Conservation (phyloP, 37 sponge, comb jelly and placozoan genomes). For the Tethya wilhelma region DNA sequence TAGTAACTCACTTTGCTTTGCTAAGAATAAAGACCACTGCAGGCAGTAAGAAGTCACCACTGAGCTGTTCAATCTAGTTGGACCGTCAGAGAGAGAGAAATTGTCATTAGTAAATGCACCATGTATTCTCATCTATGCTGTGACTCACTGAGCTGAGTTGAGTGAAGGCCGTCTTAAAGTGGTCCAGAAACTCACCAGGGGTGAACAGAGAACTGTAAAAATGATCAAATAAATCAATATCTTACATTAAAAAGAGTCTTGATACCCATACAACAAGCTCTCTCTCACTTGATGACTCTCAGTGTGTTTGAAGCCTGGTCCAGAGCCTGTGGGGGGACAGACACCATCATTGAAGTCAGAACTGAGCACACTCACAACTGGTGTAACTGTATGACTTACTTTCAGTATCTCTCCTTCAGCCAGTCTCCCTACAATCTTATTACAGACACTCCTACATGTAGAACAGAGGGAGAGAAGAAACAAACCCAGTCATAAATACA, state of each 20-base stretch:
- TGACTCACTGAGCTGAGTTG: conserved; percentile 45
- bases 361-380: neutral
- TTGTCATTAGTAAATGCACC: neutral
- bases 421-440: conserved; percentile 6
- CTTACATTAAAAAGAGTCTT: neutral
- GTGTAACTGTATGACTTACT: neutral
- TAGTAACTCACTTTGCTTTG: conserved; percentile 56
- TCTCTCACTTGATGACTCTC: conserved; percentile 60
- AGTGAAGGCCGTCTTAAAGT: conserved; percentile 54
- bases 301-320: conserved; percentile 43
- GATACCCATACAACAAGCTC: neutral
- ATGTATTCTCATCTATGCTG: too few relatives aligned
- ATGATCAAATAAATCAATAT: neutral
- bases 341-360: neutral
- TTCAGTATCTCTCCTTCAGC: conserved; percentile 33
- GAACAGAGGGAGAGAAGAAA: neutral
- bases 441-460: conserved; percentile 27
- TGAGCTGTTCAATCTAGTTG: conserved; percentile 56
- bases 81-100: neutral
- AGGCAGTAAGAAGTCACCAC: conserved; percentile 61
- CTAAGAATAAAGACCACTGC: conserved; percentile 61
- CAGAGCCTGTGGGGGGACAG: conserved; percentile 21
- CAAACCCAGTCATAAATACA: neutral
- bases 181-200: conserved; percentile 67
- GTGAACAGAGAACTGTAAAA: conserved; percentile 62